Conservation (phyloP, 92 coral and sea anemone species). For the Palythoa grandis region DNA sequence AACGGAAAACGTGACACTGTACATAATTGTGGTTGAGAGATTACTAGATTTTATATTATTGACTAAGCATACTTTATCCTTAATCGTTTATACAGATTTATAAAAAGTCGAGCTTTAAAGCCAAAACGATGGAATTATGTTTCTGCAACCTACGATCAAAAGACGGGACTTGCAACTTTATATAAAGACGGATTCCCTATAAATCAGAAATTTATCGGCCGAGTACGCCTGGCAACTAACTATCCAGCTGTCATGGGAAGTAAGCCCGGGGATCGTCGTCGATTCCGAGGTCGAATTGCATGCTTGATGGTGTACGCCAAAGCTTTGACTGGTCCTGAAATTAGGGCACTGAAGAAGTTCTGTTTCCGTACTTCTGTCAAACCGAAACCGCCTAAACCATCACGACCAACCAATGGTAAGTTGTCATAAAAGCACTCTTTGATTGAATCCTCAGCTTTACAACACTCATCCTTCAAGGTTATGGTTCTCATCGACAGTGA, state of each 20-base stretch:
- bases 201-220: slow-evolving; percentile 67
- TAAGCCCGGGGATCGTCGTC: slow-evolving; percentile 70
- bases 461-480: too few species aligned
- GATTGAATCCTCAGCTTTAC: background rate
- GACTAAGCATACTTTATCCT: background rate
- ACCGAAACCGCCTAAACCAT: slow-evolving; percentile 27
- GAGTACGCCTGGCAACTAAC: slow-evolving; percentile 72
- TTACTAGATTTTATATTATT: too few species aligned
- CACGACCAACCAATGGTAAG: slow-evolving; percentile 27
- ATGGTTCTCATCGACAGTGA: too few species aligned
- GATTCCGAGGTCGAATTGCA: slow-evolving; percentile 70
- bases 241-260: slow-evolving; percentile 80
- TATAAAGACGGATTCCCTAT: slow-evolving; percentile 70
- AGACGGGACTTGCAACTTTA: slow-evolving; percentile 58
- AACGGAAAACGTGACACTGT: too few species aligned
- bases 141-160: slow-evolving; percentile 64
- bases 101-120: slow-evolving; percentile 31
- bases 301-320: slow-evolving; percentile 72
- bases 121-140: slow-evolving; percentile 71
- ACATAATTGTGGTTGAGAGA: too few species aligned
- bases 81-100: background rate
- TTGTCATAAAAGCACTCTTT: background rate
- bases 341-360: slow-evolving; percentile 58
- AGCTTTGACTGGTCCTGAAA: slow-evolving; percentile 76
- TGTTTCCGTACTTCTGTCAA: slow-evolving; percentile 63